Evolutionary conservation across 2,888 invertebrate genomes (phyloP).

Genomic region (Ichneumoninae sp.): DNA sequence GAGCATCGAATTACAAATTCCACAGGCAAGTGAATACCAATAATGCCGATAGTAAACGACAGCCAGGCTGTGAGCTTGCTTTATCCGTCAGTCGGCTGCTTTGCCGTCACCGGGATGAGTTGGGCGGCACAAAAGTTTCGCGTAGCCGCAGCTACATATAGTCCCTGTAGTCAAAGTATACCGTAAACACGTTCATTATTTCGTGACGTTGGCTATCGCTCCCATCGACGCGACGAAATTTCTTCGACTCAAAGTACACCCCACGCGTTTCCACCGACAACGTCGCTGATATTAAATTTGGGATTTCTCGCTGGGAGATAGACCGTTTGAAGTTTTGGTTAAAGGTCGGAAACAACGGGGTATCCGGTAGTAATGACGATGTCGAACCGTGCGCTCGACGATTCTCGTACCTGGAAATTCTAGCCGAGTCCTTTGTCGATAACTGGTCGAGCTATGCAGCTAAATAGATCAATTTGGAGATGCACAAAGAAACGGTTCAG

Average conservation of each 20-base stretch:
- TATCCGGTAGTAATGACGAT: background rate
- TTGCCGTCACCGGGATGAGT: background rate
- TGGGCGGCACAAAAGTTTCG: background rate
- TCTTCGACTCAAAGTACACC: conserved; percentile 3
- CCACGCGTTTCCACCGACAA: background rate
- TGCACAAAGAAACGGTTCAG: background rate
- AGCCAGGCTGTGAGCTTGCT: background rate
- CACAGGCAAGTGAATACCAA: conserved; percentile 34
- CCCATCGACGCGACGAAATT: background rate
- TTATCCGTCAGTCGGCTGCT: background rate
- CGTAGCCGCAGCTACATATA: background rate
- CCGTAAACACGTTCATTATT: conserved; percentile 11
- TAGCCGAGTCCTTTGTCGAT: conserved; percentile 21
- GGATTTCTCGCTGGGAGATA: background rate
- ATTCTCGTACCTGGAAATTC: conserved; percentile 5
- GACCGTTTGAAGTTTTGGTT: background rate
- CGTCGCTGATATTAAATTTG: background rate
- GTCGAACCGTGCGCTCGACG: background rate
- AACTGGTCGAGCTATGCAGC: conserved; percentile 5
- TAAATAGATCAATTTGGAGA: background rate
- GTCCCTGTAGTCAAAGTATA: background rate
- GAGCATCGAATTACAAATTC: conserved; percentile 54
- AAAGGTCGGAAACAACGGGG: background rate
- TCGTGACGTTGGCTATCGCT: background rate
- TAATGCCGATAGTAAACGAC: conserved; percentile 12